These are phyloP conservation scores for Falcaria lacertinaria DNA, from an alignment of 2,888 invertebrate species.

Conservation along the genomic window DNA sequence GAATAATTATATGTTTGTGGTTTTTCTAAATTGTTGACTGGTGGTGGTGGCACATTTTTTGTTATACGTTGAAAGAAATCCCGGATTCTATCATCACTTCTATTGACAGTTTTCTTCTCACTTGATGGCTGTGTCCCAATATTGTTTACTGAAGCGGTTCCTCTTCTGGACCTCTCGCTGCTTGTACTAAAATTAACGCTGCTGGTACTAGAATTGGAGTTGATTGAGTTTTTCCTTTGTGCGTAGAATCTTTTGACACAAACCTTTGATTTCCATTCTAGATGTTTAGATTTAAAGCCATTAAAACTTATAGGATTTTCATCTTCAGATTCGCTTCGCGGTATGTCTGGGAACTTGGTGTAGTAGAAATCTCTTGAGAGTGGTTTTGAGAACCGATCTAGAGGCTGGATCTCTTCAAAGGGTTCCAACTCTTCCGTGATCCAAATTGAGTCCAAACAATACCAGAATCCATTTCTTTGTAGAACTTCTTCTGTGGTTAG, in stretches of 20 bases:
- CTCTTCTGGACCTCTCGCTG: constrained; percentile 27
- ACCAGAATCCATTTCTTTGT: constrained; percentile 64
- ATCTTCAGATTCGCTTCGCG: constrained; percentile 70
- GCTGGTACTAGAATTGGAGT: background rate
- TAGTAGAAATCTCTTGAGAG: constrained; percentile 64
- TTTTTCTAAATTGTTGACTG: constrained; percentile 34
- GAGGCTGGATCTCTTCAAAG: constrained; percentile 61
- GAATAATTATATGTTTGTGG: constrained; percentile 16
- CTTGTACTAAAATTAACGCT: background rate
- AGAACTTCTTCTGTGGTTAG: constrained; percentile 68
- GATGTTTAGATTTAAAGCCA: constrained; percentile 58
- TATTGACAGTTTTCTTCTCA: constrained; percentile 10
- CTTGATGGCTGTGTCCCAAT: constrained; percentile 7
- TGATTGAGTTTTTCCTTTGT: constrained; percentile 35
- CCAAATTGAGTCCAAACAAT: constrained; percentile 61
- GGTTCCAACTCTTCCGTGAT: constrained; percentile 65
- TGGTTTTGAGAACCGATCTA: constrained; percentile 56
- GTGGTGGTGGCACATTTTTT: constrained; percentile 61
- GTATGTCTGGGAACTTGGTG: constrained; percentile 62
- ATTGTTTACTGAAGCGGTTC: constrained; percentile 31
- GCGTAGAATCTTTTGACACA: constrained; percentile 44
- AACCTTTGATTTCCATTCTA: constrained; percentile 62
- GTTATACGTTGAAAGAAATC: constrained; percentile 54
- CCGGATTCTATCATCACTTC: constrained; percentile 43
- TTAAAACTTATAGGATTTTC: constrained; percentile 56